Percentiles rank a stretch among this genome's conserved stretches.
phyloP scores from a whole-genome alignment of 2,888 invertebrate genomes.

The Lamellibrachia columna region DNA sequence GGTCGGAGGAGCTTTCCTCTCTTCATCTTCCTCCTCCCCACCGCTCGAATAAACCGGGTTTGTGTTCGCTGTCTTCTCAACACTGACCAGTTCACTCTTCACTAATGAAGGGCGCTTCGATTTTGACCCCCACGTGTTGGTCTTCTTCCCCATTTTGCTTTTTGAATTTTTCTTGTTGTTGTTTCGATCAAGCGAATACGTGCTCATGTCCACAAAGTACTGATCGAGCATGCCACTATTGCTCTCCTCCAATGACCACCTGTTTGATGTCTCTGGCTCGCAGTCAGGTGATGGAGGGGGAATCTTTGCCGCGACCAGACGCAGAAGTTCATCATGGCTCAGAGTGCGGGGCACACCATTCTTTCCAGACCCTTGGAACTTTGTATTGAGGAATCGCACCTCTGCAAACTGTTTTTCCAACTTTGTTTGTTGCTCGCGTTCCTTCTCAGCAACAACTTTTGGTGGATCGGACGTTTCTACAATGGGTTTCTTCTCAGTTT shows the following conservation, averaged over 20 bases:
- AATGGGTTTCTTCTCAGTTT: background rate
- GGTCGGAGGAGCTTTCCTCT: background rate
- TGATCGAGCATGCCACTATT: background rate
- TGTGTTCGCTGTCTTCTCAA: background rate
- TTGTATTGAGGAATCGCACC: background rate
- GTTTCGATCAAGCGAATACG: conserved; percentile 2
- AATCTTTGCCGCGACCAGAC: background rate
- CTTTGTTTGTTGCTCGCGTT: conserved; percentile 2
- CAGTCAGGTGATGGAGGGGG: background rate
- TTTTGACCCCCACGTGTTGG: background rate
- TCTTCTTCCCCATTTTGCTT: background rate
- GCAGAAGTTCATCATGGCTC: background rate
- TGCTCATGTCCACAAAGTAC: conserved; percentile 7
- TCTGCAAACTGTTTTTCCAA: background rate
- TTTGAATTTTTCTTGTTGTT: background rate
- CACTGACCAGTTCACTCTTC: no score
- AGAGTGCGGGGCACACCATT: background rate
- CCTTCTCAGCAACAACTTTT: background rate
- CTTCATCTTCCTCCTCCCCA: background rate
- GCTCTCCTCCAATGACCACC: background rate
- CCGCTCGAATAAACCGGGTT: background rate
- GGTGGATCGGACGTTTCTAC: background rate
- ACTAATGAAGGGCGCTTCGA: background rate
- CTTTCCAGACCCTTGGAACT: background rate
- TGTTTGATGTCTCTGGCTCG: background rate